A percentile compares a stretch with the other conserved stretches of the same genome.
Conservation (phyloP, 1,140 invertebrate species). For the Arion vulgaris region DNA sequence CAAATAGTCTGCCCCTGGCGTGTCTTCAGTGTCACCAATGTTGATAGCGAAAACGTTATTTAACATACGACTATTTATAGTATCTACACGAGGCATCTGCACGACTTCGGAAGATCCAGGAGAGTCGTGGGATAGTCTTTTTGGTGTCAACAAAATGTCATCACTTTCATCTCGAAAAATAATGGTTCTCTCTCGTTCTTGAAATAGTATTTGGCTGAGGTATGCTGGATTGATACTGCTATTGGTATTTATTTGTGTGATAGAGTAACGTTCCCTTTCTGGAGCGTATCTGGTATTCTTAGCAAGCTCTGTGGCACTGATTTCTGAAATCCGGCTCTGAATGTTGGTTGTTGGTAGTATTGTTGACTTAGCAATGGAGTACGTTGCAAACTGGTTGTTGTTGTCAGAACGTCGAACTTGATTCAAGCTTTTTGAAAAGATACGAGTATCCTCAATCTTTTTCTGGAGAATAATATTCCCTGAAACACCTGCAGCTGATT, state of each 20-base stretch:
- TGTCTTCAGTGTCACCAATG: background rate
- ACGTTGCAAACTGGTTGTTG: background rate
- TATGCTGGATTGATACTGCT: background rate
- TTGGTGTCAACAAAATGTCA: background rate
- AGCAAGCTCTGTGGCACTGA: too few species aligned
- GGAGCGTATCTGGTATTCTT: background rate
- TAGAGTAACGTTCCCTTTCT: conserved; percentile 2
- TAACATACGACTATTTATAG: background rate
- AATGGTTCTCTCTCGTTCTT: conserved; percentile 12
- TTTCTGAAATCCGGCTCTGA: background rate
- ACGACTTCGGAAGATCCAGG: background rate
- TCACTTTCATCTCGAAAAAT: conserved; percentile 18
- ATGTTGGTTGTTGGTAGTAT: background rate
- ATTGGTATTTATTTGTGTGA: conserved; percentile 9
- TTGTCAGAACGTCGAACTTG: background rate
- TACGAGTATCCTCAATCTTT: conserved; percentile 21
- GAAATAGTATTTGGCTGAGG: background rate
- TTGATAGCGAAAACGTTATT: background rate
- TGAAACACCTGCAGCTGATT: conserved; percentile 23
- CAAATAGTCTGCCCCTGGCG: background rate
- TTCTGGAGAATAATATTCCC: conserved; percentile 42
- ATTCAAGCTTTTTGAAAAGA: background rate
- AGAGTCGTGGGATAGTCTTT: background rate
- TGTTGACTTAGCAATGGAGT: background rate
- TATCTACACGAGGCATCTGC: background rate